A percentile compares a stretch with the other conserved stretches of the same genome.
phyloP scores from a whole-genome alignment of 2,888 invertebrate genomes.

The Phaonia tiefii region DNA sequence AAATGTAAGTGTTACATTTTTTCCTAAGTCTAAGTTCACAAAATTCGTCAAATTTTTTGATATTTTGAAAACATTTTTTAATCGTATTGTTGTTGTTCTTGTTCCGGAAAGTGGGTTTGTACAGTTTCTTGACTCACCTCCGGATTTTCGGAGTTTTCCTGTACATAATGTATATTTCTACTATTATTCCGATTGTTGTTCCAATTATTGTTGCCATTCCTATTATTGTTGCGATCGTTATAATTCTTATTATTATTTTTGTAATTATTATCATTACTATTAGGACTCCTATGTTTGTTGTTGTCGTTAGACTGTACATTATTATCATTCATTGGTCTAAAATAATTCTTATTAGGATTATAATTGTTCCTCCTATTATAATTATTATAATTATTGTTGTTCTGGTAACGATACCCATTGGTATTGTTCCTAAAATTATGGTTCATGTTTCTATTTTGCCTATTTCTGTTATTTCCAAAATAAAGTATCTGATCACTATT shows the following conservation, averaged over 20 bases:
- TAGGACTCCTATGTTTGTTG: too few relatives aligned
- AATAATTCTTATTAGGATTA: too few relatives aligned
- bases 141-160: slow-evolving; percentile 17
- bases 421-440: neutral
- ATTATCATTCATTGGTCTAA: too few relatives aligned
- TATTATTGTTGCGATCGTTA: neutral
- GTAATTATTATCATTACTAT: too few relatives aligned
- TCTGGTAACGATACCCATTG: neutral
- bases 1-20: neutral
- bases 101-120: neutral
- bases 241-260: too few relatives aligned
- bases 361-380: too few relatives aligned
- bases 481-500: slow-evolving; percentile 5
- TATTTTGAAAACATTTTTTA: slow-evolving; percentile 1
- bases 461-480: neutral
- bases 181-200: neutral
- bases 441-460: neutral
- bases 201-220: neutral
- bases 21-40: neutral
- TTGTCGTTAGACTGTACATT: too few relatives aligned
- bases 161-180: slow-evolving; percentile 2
- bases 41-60: neutral
- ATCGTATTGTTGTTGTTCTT: neutral
- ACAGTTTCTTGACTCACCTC: slow-evolving; percentile 3
- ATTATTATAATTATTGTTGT: neutral